Conservation (phyloP, 2,113 vertebrate species). For the Octodon degus region DNA sequence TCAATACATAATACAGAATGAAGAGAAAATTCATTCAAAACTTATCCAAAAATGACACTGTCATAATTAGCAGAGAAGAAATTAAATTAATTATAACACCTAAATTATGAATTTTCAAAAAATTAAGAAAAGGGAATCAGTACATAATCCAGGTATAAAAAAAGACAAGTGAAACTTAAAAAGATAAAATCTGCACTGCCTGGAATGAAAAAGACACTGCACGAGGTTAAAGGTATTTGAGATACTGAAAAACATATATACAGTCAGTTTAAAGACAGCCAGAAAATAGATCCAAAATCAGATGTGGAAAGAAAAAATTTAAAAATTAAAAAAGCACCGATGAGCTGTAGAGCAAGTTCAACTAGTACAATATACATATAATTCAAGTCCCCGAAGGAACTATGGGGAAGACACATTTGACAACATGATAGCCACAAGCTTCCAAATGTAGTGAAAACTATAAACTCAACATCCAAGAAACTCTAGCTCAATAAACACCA, state of each 20-base stretch:
- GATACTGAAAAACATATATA: not conserved
- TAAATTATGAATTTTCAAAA: not conserved
- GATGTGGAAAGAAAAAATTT: not conserved
- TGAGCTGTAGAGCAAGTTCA: not conserved
- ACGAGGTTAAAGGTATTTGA: not conserved
- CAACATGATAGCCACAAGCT: not conserved
- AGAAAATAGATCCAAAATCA: constrained; percentile 30
- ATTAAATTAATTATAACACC: constrained; percentile 29
- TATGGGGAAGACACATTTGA: not conserved
- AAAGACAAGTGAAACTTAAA: not conserved
- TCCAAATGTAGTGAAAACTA: constrained; percentile 35
- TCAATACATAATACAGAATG: not conserved
- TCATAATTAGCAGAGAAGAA: not conserved
- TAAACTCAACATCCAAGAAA: constrained; percentile 26
- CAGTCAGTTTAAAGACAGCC: not conserved
- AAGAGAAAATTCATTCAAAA: constrained; percentile 40
- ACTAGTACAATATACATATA: not conserved
- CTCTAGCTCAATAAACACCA: not conserved
- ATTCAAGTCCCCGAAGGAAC: not conserved
- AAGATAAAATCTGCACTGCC: not conserved
- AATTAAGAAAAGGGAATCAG: constrained; percentile 8
- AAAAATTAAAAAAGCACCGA: not conserved
- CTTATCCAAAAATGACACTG: not conserved
- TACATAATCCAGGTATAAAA: not conserved
- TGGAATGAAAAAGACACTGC: not conserved